Evolutionary conservation across 2,113 vertebrate genomes (phyloP).

Genomic region (Parus major): DNA sequence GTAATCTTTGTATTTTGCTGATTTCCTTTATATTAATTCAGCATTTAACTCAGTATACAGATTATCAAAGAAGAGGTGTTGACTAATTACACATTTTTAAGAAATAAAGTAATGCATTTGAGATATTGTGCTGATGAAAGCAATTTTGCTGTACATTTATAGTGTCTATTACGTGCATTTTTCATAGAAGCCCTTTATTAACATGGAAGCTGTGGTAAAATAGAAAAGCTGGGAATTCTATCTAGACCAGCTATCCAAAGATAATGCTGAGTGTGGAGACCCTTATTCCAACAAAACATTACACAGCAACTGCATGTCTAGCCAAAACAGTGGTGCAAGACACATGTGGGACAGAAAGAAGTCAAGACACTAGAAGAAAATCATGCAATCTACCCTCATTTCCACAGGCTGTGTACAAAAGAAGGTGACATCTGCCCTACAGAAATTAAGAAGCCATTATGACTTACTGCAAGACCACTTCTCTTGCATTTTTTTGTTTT

Average conservation of each 20-base stretch:
- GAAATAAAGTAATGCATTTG: not conserved
- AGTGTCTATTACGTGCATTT: not conserved
- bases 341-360: not conserved
- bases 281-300: not conserved
- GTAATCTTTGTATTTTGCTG: slow-evolving; percentile 62
- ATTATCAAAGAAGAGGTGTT: slow-evolving; percentile 48
- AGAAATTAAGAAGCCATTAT: not conserved
- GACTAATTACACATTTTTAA: slow-evolving; percentile 36
- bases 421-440: not conserved
- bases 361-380: not conserved
- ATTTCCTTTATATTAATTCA: slow-evolving; percentile 61
- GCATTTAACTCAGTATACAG: slow-evolving; percentile 46
- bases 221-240: not conserved
- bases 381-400: not conserved
- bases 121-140: not conserved
- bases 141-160: not conserved
- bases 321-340: slow-evolving; percentile 21
- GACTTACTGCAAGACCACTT: not conserved
- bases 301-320: not conserved
- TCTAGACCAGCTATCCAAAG: not conserved
- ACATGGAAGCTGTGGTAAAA: not conserved
- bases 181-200: not conserved
- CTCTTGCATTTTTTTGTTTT: not conserved
- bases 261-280: not conserved
- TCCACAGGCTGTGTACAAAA: not conserved